These are phyloP conservation scores for Hiodon alosoides DNA, from an alignment of 2,113 vertebrate genomes.

Conservation along the genomic window DNA sequence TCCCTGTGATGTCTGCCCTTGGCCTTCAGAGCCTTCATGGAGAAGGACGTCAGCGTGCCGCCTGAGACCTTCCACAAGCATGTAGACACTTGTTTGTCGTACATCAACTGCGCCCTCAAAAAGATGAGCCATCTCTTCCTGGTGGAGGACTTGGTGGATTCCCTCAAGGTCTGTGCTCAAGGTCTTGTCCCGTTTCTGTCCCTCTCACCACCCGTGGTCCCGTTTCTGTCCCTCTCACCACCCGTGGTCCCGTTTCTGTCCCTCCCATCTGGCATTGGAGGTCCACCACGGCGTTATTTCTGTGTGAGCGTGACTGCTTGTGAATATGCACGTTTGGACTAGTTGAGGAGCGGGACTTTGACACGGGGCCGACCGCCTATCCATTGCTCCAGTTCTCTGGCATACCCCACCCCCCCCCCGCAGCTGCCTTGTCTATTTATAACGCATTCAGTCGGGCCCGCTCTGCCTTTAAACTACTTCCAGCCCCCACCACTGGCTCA, in stretches of 20 bases:
- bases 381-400: background rate
- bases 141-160: conserved; percentile 86
- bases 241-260: background rate
- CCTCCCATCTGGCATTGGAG: background rate
- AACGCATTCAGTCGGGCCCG: background rate
- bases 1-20: conserved; percentile 19
- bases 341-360: background rate
- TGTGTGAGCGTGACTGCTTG: background rate
- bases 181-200: background rate
- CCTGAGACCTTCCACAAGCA: conserved; percentile 81
- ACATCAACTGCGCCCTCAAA: conserved; percentile 75
- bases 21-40: conserved; percentile 63
- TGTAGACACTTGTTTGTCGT: conserved; percentile 68
- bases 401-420: background rate
- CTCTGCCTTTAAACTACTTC: background rate
- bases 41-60: conserved; percentile 76
- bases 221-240: background rate
- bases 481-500: background rate
- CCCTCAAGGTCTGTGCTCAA: conserved; percentile 74
- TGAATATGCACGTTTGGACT: background rate
- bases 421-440: conserved; percentile 19
- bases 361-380: background rate
- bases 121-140: conserved; percentile 79
- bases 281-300: background rate
- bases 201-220: background rate